Evolutionary conservation across 2,113 vertebrate genomes (phyloP).

Genomic region (Podocnemis expansa): DNA sequence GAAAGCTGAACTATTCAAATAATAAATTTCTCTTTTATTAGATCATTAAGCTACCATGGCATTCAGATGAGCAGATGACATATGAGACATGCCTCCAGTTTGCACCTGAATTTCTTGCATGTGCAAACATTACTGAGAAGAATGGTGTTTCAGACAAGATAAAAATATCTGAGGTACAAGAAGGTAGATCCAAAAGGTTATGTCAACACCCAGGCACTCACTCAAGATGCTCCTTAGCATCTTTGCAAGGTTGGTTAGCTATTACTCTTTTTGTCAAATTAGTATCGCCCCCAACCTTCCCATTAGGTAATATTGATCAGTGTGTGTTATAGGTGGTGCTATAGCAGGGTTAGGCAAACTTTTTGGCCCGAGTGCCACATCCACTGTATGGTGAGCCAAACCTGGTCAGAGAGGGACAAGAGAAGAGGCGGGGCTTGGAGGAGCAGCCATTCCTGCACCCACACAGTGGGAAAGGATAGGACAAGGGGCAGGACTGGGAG

Average conservation of each 20-base stretch:
- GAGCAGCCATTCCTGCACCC: no score
- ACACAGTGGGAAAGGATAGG: no score
- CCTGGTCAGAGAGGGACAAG: no score
- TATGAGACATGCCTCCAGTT: conserved; percentile 40
- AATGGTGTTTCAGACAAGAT: conserved; percentile 13
- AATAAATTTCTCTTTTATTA: conserved; percentile 51
- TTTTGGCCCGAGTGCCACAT: no score
- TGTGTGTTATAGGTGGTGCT: not conserved
- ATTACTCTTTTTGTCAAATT: not conserved
- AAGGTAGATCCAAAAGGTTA: conserved; percentile 58
- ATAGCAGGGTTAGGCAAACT: no score
- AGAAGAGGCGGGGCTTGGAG: no score
- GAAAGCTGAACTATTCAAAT: not conserved
- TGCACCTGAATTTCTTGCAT: conserved; percentile 48
- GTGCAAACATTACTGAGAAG: conserved; percentile 19
- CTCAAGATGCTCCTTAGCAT: conserved; percentile 60
- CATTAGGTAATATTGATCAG: not conserved
- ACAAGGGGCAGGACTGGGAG: no score
- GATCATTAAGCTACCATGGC: conserved; percentile 83
- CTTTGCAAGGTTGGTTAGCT: conserved; percentile 67
- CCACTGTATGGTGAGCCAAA: no score
- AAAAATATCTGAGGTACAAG: conserved; percentile 4
- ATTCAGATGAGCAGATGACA: conserved; percentile 48
- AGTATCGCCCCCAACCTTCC: not conserved
- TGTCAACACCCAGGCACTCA: conserved; percentile 44